phyloP scores from a whole-genome alignment of 2,888 invertebrate genomes.

The Automeris io region DNA sequence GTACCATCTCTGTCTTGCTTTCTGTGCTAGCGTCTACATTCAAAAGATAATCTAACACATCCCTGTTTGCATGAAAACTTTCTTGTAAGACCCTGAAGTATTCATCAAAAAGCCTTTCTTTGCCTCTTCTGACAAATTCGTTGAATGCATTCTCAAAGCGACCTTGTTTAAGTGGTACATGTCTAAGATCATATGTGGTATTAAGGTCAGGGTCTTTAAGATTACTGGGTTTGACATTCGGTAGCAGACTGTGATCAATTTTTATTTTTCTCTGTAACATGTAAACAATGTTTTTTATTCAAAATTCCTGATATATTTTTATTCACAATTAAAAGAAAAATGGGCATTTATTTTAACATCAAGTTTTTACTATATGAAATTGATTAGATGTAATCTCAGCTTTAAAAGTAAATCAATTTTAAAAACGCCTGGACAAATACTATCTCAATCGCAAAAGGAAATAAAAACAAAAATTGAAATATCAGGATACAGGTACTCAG shows the following conservation, averaged over 20 bases:
- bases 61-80: slow-evolving; percentile 28
- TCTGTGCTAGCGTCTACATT: slow-evolving; percentile 58
- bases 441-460: too few species aligned
- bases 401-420: too few species aligned
- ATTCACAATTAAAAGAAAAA: too few species aligned
- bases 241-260: slow-evolving; percentile 49
- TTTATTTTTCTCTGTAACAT: slow-evolving; percentile 47
- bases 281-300: background rate
- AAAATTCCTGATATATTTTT: too few species aligned
- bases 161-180: slow-evolving; percentile 47
- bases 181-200: slow-evolving; percentile 45
- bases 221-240: slow-evolving; percentile 43
- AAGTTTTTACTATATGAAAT: too few species aligned
- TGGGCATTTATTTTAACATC: too few species aligned
- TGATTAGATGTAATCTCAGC: too few species aligned
- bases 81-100: slow-evolving; percentile 33
- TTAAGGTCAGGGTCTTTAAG: slow-evolving; percentile 49
- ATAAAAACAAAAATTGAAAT: too few species aligned
- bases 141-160: slow-evolving; percentile 55
- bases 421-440: too few species aligned
- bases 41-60: slow-evolving; percentile 43
- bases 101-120: slow-evolving; percentile 55
- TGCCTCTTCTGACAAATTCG: slow-evolving; percentile 57
- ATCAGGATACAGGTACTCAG: too few species aligned
- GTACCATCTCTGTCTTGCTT: slow-evolving; percentile 55